Evolutionary conservation across 2,888 invertebrate genomes (phyloP).

Genomic region (Autographa gamma): DNA sequence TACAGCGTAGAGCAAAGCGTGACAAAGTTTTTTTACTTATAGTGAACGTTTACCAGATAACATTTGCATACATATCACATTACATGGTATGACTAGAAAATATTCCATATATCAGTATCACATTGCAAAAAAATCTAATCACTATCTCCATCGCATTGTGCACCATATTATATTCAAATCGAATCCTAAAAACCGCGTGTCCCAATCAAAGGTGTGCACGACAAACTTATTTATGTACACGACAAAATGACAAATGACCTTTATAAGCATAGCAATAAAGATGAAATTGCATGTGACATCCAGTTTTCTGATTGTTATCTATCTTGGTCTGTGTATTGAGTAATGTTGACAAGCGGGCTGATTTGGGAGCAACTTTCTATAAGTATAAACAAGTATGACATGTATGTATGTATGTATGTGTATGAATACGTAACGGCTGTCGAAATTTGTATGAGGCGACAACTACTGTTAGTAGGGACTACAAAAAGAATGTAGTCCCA

Average conservation of each 20-base stretch:
- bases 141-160: conserved; percentile 51
- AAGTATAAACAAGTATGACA: conserved; percentile 76
- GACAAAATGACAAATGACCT: conserved; percentile 21
- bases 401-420: conserved; percentile 67
- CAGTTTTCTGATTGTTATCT: conserved; percentile 50
- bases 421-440: conserved; percentile 70
- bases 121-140: conserved; percentile 46
- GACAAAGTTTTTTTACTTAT: not conserved
- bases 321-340: conserved; percentile 69
- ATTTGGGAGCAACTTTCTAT: conserved; percentile 87
- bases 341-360: conserved; percentile 79
- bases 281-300: conserved; percentile 45
- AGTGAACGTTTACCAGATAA: not conserved
- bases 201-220: conserved; percentile 57
- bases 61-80: not conserved
- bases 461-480: conserved; percentile 47
- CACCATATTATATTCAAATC: conserved; percentile 69
- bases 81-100: not conserved
- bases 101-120: not conserved
- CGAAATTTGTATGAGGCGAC: conserved; percentile 67
- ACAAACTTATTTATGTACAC: conserved; percentile 26
- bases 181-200: conserved; percentile 64
- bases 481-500: conserved; percentile 15
- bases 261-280: conserved; percentile 39
- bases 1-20: not conserved